Percentiles rank a stretch among this genome's conserved stretches.
Evolutionary conservation across 1,140 invertebrate genomes (phyloP).

Genomic region (Drosophila baimaii): DNA sequence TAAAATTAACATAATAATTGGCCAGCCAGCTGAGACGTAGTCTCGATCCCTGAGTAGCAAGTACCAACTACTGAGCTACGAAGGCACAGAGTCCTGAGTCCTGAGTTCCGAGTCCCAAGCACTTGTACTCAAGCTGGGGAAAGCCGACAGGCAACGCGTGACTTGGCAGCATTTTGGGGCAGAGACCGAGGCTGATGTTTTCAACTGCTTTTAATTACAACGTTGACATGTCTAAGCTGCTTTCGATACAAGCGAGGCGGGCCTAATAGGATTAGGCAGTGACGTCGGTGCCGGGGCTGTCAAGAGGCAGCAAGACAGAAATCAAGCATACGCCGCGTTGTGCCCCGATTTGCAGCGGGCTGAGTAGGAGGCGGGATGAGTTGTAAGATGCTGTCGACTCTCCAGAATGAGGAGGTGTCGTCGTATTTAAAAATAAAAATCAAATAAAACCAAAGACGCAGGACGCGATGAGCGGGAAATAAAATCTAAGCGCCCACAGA

Average conservation of each 20-base stretch:
- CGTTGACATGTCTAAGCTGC: constrained; percentile 80
- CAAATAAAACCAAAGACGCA: constrained; percentile 15
- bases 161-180: constrained; percentile 66
- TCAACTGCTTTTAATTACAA: constrained; percentile 80
- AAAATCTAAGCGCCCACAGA: constrained; percentile 69
- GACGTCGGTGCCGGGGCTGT: constrained; percentile 49
- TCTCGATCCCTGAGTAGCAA: not conserved
- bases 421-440: constrained; percentile 63
- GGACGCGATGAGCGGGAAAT: constrained; percentile 47
- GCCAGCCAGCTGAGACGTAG: constrained; percentile 22
- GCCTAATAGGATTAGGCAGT: constrained; percentile 72
- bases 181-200: constrained; percentile 59
- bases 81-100: not conserved
- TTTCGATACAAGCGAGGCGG: constrained; percentile 73
- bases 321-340: constrained; percentile 65
- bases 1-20: constrained; percentile 80
- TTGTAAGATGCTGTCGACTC: constrained; percentile 11
- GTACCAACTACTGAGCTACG: constrained; percentile 1
- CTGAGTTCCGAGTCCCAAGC: not conserved
- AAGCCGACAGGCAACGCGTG: constrained; percentile 75
- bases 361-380: constrained; percentile 9
- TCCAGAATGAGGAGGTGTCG: constrained; percentile 39
- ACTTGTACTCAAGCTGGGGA: constrained; percentile 20
- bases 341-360: constrained; percentile 36
- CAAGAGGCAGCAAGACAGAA: constrained; percentile 38